These are phyloP conservation scores for Empis livida DNA, from an alignment of 2,888 invertebrate genomes.

Conservation along the genomic window DNA sequence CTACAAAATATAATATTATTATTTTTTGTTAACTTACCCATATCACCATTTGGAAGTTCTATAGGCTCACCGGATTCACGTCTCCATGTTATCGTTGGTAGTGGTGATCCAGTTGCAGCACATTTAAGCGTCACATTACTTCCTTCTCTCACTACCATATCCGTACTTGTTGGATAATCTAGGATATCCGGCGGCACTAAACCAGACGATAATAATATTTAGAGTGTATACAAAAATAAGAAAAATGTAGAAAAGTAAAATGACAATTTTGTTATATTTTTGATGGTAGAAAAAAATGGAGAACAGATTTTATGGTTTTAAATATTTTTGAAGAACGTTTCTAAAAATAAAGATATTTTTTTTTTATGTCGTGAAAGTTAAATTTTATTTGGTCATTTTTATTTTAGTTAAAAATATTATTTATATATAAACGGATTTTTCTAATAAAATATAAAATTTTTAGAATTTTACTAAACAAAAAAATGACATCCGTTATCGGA, in stretches of 20 bases:
- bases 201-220: conserved; percentile 15
- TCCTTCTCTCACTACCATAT: conserved; percentile 79
- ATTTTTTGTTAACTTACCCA: conserved; percentile 41
- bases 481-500: too few species aligned
- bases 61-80: conserved; percentile 69
- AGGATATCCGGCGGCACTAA: conserved; percentile 76
- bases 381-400: too few species aligned
- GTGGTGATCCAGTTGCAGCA: conserved; percentile 76
- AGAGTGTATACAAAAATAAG: conserved; percentile 2
- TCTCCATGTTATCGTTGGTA: conserved; percentile 78
- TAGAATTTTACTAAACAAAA: too few species aligned
- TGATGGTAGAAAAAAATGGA: not conserved
- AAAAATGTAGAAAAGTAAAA: not conserved
- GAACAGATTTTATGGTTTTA: not conserved
- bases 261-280: not conserved
- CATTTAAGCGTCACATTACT: conserved; percentile 76
- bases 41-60: conserved; percentile 51
- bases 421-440: too few species aligned
- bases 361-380: too few species aligned
- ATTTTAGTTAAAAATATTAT: too few species aligned
- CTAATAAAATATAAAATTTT: too few species aligned
- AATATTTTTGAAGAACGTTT: not conserved
- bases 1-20: too few species aligned
- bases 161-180: conserved; percentile 72
- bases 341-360: not conserved